A percentile compares a stretch with the other conserved stretches of the same genome.
Evolutionary conservation across 2,888 invertebrate genomes (phyloP).

Genomic region (Cryptosula pallasiana): DNA sequence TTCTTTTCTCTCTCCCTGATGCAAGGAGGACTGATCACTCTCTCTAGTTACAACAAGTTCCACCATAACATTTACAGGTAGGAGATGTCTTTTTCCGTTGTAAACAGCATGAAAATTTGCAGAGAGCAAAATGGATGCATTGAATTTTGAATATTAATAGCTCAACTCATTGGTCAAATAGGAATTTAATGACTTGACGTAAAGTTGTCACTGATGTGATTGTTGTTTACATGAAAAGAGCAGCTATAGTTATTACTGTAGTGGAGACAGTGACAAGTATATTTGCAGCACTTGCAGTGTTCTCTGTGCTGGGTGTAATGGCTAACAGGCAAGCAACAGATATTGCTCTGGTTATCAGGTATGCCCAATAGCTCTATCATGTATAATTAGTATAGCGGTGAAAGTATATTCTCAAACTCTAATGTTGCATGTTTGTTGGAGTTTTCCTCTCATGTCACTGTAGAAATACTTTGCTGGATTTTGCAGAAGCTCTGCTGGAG

Average conservation of each 20-base stretch:
- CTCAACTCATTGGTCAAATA: no score
- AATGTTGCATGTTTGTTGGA: no score
- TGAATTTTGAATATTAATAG: no score
- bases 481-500: slow-evolving; percentile 32
- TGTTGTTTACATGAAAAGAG: neutral
- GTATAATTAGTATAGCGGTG: no score
- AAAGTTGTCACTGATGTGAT: neutral
- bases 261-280: neutral
- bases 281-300: neutral
- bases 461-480: no score
- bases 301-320: slow-evolving; percentile 15
- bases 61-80: slow-evolving; percentile 2
- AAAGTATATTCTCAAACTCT: no score
- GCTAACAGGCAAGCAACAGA: neutral
- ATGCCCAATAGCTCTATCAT: no score
- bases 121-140: no score
- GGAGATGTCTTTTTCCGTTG: neutral
- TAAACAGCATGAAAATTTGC: no score
- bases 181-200: no score
- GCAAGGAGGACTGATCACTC: slow-evolving; percentile 15
- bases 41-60: slow-evolving; percentile 12
- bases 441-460: no score
- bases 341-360: neutral
- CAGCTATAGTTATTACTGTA: slow-evolving; percentile 8
- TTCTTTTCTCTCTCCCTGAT: slow-evolving; percentile 6